A percentile compares a stretch with the other conserved stretches of the same genome.
Conservation (phyloP, 2,113 vertebrate genomes). For the Hydropotes inermis region DNA sequence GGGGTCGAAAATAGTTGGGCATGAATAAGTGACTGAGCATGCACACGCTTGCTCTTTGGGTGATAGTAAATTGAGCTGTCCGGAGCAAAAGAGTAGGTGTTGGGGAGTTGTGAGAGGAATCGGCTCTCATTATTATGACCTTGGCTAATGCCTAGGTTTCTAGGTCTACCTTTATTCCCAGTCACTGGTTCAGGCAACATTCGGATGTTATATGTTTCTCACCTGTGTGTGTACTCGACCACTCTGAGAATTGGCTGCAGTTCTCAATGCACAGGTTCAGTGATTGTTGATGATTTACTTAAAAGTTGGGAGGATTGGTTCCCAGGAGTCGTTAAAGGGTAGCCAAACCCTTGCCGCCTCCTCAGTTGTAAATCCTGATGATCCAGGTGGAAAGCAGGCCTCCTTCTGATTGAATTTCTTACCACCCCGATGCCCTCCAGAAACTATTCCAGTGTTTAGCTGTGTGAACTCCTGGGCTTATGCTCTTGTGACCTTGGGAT, state of each 20-base stretch:
- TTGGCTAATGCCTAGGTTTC: not conserved
- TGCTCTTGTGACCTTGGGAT: not conserved
- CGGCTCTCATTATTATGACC: not conserved
- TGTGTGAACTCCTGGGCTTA: not conserved
- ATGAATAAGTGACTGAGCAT: not conserved
- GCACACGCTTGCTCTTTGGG: not conserved
- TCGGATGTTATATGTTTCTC: not conserved
- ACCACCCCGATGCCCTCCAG: not conserved
- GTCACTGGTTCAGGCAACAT: not conserved
- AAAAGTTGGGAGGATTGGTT: not conserved
- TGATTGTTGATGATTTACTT: not conserved
- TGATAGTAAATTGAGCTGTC: not conserved
- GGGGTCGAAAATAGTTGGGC: not conserved
- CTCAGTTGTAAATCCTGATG: not conserved
- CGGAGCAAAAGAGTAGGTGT: constrained; percentile 1
- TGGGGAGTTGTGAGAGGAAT: not conserved
- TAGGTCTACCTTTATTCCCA: not conserved
- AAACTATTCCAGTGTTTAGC: not conserved
- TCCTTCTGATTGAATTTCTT: not conserved
- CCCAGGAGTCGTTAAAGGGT: not conserved
- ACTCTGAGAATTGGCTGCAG: not conserved
- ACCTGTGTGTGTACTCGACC: not conserved
- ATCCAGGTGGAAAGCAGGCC: not conserved
- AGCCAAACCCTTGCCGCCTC: not conserved
- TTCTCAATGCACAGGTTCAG: not conserved